phyloP scores from a whole-genome alignment of 2,888 invertebrate genomes.

The Drosophila barbarae region DNA sequence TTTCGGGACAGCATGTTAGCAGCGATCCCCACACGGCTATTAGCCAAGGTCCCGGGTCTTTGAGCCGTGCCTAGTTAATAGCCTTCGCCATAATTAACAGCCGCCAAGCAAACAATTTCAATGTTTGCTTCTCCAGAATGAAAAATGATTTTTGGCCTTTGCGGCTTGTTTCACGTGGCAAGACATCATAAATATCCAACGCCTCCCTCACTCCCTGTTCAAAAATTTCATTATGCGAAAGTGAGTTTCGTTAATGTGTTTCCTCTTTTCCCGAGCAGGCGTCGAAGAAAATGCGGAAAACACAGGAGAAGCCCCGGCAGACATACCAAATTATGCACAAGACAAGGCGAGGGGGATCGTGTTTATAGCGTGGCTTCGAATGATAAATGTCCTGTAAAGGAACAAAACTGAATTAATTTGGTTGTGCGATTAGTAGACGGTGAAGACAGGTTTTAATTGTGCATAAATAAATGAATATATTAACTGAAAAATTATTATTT shows the following conservation, averaged over 20 bases:
- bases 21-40: conserved; percentile 10
- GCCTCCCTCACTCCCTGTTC: conserved; percentile 47
- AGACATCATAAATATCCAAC: conserved; percentile 57
- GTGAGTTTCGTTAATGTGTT: conserved; percentile 69
- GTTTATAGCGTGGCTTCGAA: conserved; percentile 3
- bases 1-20: conserved; percentile 17
- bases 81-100: conserved; percentile 67
- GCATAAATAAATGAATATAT: not conserved
- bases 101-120: conserved; percentile 55
- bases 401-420: not conserved
- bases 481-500: not conserved
- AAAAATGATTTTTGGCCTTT: conserved; percentile 61
- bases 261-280: conserved; percentile 21
- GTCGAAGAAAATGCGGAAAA: conserved; percentile 17
- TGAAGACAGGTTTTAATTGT: not conserved
- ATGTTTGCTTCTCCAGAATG: conserved; percentile 31
- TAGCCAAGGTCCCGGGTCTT: conserved; percentile 40
- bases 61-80: conserved; percentile 54
- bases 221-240: conserved; percentile 70
- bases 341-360: conserved; percentile 21
- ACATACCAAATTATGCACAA: conserved; percentile 54
- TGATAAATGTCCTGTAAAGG: conserved; percentile 9
- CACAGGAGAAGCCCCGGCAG: conserved; percentile 6
- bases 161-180: conserved; percentile 42
- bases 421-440: not conserved